phyloP scores from a whole-genome alignment of 2,113 vertebrate species.

The Lutjanus erythropterus region DNA sequence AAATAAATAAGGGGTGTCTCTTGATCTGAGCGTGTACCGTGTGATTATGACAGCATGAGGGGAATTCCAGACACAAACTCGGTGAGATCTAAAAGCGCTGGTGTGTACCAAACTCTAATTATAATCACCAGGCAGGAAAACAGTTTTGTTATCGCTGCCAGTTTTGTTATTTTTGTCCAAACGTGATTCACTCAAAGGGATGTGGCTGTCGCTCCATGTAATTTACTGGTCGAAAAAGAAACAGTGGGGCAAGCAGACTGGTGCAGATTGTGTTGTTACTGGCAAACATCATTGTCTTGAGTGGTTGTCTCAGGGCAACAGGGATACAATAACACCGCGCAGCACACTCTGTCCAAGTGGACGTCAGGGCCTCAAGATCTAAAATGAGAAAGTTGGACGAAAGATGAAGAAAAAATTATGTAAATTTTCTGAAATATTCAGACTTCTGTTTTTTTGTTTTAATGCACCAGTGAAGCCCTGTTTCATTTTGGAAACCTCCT shows the following conservation, averaged over 20 bases:
- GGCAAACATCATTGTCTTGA: conserved; percentile 64
- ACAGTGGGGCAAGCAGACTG: conserved; percentile 44
- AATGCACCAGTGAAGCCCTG: not conserved
- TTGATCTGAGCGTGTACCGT: conserved; percentile 21
- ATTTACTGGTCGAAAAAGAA: conserved; percentile 74
- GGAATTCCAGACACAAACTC: conserved; percentile 56
- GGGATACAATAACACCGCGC: conserved; percentile 53
- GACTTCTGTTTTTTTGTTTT: not conserved
- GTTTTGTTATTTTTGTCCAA: conserved; percentile 73
- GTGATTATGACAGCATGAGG: conserved; percentile 60
- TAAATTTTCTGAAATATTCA: conserved; percentile 18
- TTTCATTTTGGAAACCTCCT: not conserved
- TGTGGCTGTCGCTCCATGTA: conserved; percentile 66
- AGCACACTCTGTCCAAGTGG: conserved; percentile 31
- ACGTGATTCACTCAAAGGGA: conserved; percentile 67
- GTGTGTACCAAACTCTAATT: conserved; percentile 60
- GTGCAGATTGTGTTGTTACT: conserved; percentile 72
- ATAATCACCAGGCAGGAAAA: conserved; percentile 62
- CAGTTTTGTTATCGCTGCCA: conserved; percentile 60
- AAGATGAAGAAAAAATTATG: not conserved
- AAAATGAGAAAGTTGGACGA: conserved; percentile 42
- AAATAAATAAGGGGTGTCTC: conserved; percentile 58
- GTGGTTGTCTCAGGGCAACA: conserved; percentile 59
- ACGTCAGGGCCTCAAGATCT: conserved; percentile 21
- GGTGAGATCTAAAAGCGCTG: conserved; percentile 22